A percentile compares a stretch with the other conserved stretches of the same genome.
phyloP scores from a whole-genome alignment of 53 echinoderm and acorn worm genomes.

The Pentamera pediparva region DNA sequence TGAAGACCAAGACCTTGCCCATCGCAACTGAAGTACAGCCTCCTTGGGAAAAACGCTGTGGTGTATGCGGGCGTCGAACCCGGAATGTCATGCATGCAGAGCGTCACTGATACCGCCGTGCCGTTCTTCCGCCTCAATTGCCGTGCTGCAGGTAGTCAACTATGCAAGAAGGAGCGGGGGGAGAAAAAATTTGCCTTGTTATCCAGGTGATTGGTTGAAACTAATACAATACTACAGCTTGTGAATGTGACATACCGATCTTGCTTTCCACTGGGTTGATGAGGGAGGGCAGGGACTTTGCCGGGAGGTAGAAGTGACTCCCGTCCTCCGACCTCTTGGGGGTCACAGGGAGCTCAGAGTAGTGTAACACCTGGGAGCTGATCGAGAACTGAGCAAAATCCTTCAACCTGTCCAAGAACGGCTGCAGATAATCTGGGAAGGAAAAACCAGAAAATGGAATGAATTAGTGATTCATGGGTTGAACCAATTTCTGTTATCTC shows the following conservation, averaged over 20 bases:
- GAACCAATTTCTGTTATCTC: not conserved
- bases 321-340: constrained; percentile 47
- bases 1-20: no score
- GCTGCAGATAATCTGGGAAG: constrained; percentile 65
- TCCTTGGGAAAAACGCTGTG: no score
- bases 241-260: constrained; percentile 50
- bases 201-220: not conserved
- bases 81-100: no score
- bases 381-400: constrained; percentile 84
- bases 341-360: constrained; percentile 66
- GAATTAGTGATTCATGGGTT: not conserved
- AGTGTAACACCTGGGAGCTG: constrained; percentile 89
- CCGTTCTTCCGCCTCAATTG: no score
- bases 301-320: constrained; percentile 45
- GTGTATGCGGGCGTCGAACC: no score
- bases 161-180: not conserved
- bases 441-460: not conserved
- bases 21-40: no score
- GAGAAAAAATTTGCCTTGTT: not conserved
- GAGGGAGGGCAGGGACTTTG: constrained; percentile 57
- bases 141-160: not conserved
- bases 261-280: constrained; percentile 92
- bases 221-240: not conserved
- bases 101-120: no score
- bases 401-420: constrained; percentile 59